Base-by-base conservation (phyloP, 2,113 vertebrate species). In the Donacobius atricapilla region DNA sequence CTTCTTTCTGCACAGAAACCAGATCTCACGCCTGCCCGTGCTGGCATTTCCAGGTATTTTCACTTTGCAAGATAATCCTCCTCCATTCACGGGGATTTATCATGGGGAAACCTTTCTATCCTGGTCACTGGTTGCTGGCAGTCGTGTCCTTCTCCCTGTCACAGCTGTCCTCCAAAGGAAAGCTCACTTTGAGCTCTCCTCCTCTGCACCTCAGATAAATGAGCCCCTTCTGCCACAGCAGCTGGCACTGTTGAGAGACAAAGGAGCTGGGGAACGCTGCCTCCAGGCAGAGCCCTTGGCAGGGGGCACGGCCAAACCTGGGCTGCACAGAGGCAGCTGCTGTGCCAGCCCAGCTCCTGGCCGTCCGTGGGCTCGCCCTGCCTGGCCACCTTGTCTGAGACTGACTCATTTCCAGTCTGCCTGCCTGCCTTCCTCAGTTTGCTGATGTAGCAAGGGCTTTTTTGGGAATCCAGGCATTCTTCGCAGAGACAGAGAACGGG, bases 281-380 rank as follows among this genome's bases (percentile, higher is more conserved):
- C 50, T 15, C 2, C 30, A 25, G 51, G 12, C 73, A 23, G 61
- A 45, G 61, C 19, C 61, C 53, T 1, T 0, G 20, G n/a, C 47
- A 3, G 60, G 63, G 33, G 47, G 47, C 79, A 76, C 25, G 0
- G 7, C 58, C 57, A 33, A 9, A 7, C 23, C 77, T 6, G 5
- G 4, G 51, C 27, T 21, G 12, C 24, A 10, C 15, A 2, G 45
- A 33, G 27, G 44, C 16, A 21, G 83, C 60, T 4, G 24, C 4
- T 22, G 68, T 5, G 68, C 64, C 10, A 48, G 14, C 6, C 53
- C 3, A 2, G 45, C 54, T 21, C 48, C 2, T 2, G 39, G 44
- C 42, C 2, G 0, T 9, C 11, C 76, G 4, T 4, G 28, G 18
- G 31, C 48, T 63, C 1, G 0, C 48, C 42, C 85, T 30, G 7